These are phyloP conservation scores for Ophioninae sp. DNA, from an alignment of 2,888 invertebrate species.

Conservation along the genomic window DNA sequence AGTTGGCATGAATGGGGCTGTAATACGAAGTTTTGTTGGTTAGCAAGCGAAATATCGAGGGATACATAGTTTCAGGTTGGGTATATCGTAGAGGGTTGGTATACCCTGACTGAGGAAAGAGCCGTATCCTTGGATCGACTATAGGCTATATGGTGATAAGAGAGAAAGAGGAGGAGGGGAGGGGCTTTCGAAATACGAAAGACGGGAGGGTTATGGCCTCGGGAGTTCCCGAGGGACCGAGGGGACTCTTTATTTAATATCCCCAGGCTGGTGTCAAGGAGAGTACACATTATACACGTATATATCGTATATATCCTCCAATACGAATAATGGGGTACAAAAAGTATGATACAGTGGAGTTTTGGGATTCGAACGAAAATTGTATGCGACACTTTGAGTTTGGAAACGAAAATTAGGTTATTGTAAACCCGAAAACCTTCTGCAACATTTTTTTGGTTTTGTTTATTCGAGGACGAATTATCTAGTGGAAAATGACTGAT, in stretches of 20 bases:
- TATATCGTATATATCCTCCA: conserved; percentile 50
- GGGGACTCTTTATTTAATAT: conserved; percentile 78
- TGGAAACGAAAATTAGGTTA: conserved; percentile 12
- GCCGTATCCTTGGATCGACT: conserved; percentile 57
- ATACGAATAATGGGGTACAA: conserved; percentile 27
- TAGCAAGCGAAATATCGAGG: conserved; percentile 34
- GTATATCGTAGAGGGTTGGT: conserved; percentile 1
- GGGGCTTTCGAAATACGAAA: conserved; percentile 53
- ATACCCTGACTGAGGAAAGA: conserved; percentile 40
- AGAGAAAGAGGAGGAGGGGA: conserved; percentile 25
- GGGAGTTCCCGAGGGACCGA: conserved; percentile 70
- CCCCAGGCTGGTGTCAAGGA: conserved; percentile 77
- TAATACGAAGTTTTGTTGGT: conserved; percentile 67
- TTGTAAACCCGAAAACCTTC: background rate
- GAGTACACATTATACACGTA: conserved; percentile 66
- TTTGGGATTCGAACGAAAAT: conserved; percentile 44
- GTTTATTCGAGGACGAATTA: background rate
- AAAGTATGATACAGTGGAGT: conserved; percentile 40
- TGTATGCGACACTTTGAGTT: conserved; percentile 29
- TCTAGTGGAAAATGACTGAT: too few species aligned
- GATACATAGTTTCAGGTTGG: conserved; percentile 28
- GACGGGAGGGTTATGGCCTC: conserved; percentile 69
- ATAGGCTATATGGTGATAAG: conserved; percentile 28
- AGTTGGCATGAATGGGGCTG: conserved; percentile 74
- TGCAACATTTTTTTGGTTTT: background rate